Conservation (phyloP, 2,888 invertebrate genomes). For the Mallateleia sp. region DNA sequence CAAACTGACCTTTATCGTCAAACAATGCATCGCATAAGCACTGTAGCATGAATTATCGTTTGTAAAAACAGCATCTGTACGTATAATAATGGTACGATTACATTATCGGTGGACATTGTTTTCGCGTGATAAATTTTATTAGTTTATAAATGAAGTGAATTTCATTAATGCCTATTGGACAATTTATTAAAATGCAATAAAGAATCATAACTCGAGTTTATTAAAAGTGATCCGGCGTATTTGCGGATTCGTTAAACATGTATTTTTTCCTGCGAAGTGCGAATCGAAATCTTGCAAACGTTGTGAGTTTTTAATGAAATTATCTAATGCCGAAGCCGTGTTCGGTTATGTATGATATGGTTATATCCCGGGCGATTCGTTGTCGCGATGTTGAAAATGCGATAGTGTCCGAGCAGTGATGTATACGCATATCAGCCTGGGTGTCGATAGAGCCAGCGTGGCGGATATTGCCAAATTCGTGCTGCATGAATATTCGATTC, state of each 20-base stretch:
- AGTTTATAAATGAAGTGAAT: constrained; percentile 15
- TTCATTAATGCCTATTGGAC: constrained; percentile 11
- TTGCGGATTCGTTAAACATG: constrained; percentile 37
- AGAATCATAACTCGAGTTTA: constrained; percentile 13
- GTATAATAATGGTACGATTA: constrained; percentile 1
- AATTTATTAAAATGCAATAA: constrained; percentile 33
- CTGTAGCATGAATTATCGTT: not conserved
- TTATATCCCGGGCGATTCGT: constrained; percentile 68
- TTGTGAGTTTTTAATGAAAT: constrained; percentile 67
- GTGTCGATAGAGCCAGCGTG: constrained; percentile 70
- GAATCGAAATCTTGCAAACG: constrained; percentile 59
- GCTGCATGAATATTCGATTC: constrained; percentile 78
- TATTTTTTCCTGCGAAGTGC: constrained; percentile 19
- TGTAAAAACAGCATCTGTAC: not conserved
- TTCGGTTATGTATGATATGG: constrained; percentile 72
- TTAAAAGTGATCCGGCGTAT: constrained; percentile 18
- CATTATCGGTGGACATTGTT: constrained; percentile 3
- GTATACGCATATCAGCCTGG: constrained; percentile 73
- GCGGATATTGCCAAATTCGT: constrained; percentile 78
- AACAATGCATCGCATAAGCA: too few relatives aligned
- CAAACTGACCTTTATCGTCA: too few relatives aligned
- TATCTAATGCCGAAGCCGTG: constrained; percentile 68
- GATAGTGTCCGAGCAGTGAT: constrained; percentile 73
- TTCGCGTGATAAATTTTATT: constrained; percentile 5
- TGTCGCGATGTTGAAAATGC: constrained; percentile 72